Evolutionary conservation across 2,113 vertebrate genomes (phyloP), one percentile per base, ranked within the genome.

Genomic region (Datnioides undecimradiatus): DNA sequence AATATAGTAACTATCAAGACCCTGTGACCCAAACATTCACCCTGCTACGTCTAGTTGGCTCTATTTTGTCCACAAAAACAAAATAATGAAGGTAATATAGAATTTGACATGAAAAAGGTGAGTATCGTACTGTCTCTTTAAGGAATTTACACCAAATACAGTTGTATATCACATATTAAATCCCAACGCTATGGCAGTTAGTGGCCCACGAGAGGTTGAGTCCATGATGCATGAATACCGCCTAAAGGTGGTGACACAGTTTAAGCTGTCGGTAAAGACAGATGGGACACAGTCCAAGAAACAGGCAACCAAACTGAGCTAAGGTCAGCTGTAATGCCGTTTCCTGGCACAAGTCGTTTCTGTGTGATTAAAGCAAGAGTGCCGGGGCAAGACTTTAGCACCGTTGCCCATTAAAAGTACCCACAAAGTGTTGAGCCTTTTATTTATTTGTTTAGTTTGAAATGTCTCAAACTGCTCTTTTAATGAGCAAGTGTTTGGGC

Each of bases 361-460:
- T 29, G 1, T 48, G 27, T 57, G 57, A 51, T 41, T 70, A 52
- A 69, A 64, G 25, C 67, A 46, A 17, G 23, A 46, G 55, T 41
- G 48, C 36, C 5, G 9, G n/a, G 14, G 31, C n/a, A 65, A 13
- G 58, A 48, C 21, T 38, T 31, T 10, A 12, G 6, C 27, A 51
- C 31, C 5, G 29, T 13, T 45, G 31, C 31, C 6, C 16, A 48
- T 64, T 78, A 54, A 85, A 82, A 73, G 27, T 58, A 77, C 29
- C 55, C 45, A 71, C 23, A 72, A 48, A 49, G 16, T 17, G 0
- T 33, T 1, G 23, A 8, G 7, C 1, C 34, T 21, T 40, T 41
- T 64, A 4, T 31, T 40, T 38, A n/a, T n/a, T n/a, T n/a, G n/a
- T n/a, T n/a, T n/a, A n/a, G 3, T 66, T 45, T 45, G 14, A 36